A percentile compares a stretch with the other conserved stretches of the same genome.
Conservation (phyloP, 2,113 vertebrate species). For the Melospiza melodia region DNA sequence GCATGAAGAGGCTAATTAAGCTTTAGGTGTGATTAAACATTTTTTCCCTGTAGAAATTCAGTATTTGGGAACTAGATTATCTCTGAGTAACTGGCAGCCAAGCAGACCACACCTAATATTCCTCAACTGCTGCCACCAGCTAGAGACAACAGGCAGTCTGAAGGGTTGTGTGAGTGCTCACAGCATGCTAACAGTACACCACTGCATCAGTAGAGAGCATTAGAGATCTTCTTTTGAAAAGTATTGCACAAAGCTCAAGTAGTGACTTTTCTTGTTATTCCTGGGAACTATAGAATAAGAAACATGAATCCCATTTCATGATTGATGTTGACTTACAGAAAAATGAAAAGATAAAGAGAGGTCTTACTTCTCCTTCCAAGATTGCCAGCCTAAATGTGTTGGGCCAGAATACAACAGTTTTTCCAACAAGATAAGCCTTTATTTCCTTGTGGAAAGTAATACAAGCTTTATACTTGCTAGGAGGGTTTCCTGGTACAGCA, state of each 20-base stretch:
- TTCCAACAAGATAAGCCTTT: not conserved
- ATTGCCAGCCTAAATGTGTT: not conserved
- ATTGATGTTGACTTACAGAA: not conserved
- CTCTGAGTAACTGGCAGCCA: not conserved
- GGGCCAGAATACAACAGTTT: not conserved
- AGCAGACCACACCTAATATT: not conserved
- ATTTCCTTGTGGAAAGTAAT: conserved; percentile 38
- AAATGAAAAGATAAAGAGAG: not conserved
- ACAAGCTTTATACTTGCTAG: not conserved
- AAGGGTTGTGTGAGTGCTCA: not conserved
- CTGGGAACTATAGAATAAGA: not conserved
- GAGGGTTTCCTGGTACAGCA: conserved; percentile 41
- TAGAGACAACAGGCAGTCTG: not conserved
- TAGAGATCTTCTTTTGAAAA: not conserved
- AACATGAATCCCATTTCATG: not conserved
- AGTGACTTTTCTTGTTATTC: not conserved
- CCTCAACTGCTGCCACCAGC: not conserved
- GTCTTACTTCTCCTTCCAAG: not conserved
- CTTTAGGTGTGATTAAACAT: not conserved
- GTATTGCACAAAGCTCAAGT: not conserved
- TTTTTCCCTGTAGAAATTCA: not conserved
- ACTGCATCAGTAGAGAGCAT: not conserved
- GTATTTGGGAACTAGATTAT: not conserved
- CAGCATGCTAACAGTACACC: not conserved
- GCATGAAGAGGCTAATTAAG: not conserved